Evolutionary conservation across 2,888 invertebrate genomes (phyloP).

Genomic region (Cantharis lateralis): DNA sequence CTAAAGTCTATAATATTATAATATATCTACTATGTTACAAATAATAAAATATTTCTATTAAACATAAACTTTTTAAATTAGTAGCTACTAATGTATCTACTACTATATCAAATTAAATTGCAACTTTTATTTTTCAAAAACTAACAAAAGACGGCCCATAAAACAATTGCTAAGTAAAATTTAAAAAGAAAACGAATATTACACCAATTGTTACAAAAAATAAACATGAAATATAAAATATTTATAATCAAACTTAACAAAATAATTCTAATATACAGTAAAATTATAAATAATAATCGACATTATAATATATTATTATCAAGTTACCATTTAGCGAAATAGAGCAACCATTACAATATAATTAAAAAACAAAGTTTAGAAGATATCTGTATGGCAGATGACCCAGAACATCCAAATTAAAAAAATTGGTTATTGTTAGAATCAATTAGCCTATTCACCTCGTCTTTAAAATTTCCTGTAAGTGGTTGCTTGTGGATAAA

Average conservation of each 20-base stretch:
- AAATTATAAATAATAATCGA: background rate
- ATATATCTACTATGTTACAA: background rate
- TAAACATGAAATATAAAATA: constrained; percentile 7
- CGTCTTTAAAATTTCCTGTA: no score
- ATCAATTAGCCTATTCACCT: no score
- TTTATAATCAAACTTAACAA: constrained; percentile 15
- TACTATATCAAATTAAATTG: background rate
- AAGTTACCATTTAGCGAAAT: background rate
- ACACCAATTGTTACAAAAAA: background rate
- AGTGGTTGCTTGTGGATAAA: no score
- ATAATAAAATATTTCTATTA: background rate
- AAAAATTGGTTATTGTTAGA: no score
- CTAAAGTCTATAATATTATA: background rate
- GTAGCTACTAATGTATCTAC: background rate
- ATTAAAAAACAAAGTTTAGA: no score
- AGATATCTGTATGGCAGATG: no score
- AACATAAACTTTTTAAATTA: background rate
- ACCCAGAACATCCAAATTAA: no score
- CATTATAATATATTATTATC: background rate
- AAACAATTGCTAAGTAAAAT: background rate
- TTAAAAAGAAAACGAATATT: background rate
- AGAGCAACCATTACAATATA: background rate
- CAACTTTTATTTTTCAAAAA: background rate
- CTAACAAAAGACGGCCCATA: background rate
- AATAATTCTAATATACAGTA: background rate